phyloP scores from a whole-genome alignment of 1,140 invertebrate genomes.

The Ridgeia piscesae region DNA sequence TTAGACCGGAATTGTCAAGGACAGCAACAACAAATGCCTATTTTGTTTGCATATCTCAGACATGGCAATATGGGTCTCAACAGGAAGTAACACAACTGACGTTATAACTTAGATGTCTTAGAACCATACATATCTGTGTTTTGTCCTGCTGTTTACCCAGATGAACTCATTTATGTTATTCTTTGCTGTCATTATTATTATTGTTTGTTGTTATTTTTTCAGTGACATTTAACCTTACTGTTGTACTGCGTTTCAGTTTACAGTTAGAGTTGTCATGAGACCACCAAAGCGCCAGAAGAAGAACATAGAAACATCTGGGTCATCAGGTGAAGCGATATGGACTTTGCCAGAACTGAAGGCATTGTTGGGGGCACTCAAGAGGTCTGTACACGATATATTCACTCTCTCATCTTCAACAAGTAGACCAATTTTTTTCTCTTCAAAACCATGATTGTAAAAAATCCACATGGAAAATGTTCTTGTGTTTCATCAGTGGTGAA shows the following conservation, averaged over 20 bases:
- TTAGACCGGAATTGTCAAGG: too few relatives aligned
- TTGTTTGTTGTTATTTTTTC: not conserved
- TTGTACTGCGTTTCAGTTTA: not conserved
- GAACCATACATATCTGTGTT: not conserved
- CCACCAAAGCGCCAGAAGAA: not conserved
- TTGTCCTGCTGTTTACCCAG: not conserved
- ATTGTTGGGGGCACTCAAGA: not conserved
- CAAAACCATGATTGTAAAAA: too few relatives aligned
- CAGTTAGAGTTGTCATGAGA: not conserved
- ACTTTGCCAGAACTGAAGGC: not conserved
- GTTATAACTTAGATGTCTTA: too few relatives aligned
- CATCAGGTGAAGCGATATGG: not conserved
- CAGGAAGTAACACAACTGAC: too few relatives aligned
- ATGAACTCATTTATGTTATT: not conserved
- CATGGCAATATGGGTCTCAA: too few relatives aligned
- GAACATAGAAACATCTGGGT: not conserved
- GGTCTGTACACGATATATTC: not conserved
- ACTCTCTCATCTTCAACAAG: not conserved
- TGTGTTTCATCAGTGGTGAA: too few relatives aligned
- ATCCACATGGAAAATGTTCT: too few relatives aligned
- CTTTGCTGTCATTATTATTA: not conserved
- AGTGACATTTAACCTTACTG: not conserved
- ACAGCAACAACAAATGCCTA: too few relatives aligned
- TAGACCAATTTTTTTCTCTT: not conserved
- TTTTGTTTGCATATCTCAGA: too few relatives aligned